phyloP scores from a whole-genome alignment of 2,797 vertebrate genomes.

The Distichodus sexfasciatus region DNA sequence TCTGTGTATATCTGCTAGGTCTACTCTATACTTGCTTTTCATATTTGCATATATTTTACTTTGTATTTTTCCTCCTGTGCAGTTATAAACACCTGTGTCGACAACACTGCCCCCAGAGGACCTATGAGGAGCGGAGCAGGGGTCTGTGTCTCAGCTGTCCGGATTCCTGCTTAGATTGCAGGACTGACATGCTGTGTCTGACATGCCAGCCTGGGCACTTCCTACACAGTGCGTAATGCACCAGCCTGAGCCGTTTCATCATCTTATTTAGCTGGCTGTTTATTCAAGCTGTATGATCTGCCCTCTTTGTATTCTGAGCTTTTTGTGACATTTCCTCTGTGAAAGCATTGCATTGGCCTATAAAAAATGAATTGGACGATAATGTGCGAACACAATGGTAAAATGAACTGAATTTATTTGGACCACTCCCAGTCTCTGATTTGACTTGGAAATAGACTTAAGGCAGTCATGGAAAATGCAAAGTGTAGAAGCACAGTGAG shows the following conservation, averaged over 20 bases:
- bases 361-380: too few species aligned
- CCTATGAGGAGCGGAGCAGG: slow-evolving; percentile 67
- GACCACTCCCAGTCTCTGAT: slow-evolving; percentile 10
- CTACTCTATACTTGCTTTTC: too few species aligned
- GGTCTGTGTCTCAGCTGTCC: slow-evolving; percentile 71
- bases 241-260: neutral
- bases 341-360: too few species aligned
- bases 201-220: slow-evolving; percentile 74
- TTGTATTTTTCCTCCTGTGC: slow-evolving; percentile 43
- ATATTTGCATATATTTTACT: too few species aligned
- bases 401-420: too few species aligned
- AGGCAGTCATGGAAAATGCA: slow-evolving; percentile 42
- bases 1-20: too few species aligned
- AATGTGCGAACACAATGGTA: too few species aligned
- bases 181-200: slow-evolving; percentile 67
- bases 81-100: slow-evolving; percentile 79
- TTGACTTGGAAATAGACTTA: slow-evolving; percentile 42
- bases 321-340: too few species aligned
- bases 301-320: too few species aligned
- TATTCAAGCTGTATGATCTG: neutral
- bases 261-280: neutral
- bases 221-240: slow-evolving; percentile 66
- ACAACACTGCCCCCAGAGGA: slow-evolving; percentile 75
- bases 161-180: slow-evolving; percentile 73
- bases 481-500: slow-evolving; percentile 16